A percentile compares a stretch with the other conserved stretches of the same genome.
These are phyloP conservation scores for Petaurus breviceps DNA, from an alignment of 2,113 vertebrate species.

Conservation along the genomic window DNA sequence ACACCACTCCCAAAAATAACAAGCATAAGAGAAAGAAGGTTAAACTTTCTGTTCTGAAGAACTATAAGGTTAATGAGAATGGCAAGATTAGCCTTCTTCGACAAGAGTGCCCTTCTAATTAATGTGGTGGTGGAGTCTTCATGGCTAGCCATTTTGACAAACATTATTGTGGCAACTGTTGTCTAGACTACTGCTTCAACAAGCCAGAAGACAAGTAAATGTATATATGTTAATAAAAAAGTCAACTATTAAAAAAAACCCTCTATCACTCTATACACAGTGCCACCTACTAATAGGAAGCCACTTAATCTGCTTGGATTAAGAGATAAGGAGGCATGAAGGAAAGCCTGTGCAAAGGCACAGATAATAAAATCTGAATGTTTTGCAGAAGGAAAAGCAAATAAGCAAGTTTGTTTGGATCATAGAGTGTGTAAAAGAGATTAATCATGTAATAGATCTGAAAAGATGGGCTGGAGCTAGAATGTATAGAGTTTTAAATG, in stretches of 20 bases:
- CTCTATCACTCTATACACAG: not conserved
- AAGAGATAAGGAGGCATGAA: not conserved
- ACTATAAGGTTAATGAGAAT: slow-evolving; percentile 99
- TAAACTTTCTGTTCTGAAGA: slow-evolving; percentile 97
- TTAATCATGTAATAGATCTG: too few species aligned
- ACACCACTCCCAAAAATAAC: slow-evolving; percentile 99
- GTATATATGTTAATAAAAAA: slow-evolving; percentile 76
- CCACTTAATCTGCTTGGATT: not conserved
- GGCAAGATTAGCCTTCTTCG: slow-evolving; percentile 98
- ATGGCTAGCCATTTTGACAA: slow-evolving; percentile 99
- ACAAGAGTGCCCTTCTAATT: slow-evolving; percentile 96
- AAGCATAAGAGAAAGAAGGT: slow-evolving; percentile 99
- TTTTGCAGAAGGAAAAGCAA: too few species aligned
- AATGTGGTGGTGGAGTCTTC: slow-evolving; percentile 98
- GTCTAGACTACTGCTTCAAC: slow-evolving; percentile 99
- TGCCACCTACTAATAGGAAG: not conserved
- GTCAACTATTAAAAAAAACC: slow-evolving; percentile 13
- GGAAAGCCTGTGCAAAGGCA: too few species aligned
- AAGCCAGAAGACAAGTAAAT: slow-evolving; percentile 98
- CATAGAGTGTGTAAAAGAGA: too few species aligned
- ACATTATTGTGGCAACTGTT: slow-evolving; percentile 99
- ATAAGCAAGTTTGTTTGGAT: too few species aligned
- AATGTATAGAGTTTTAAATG: too few species aligned
- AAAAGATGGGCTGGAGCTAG: too few species aligned
- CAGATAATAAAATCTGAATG: too few species aligned